Evolutionary conservation across 2,797 vertebrate genomes (phyloP), one percentile per base, ranked within the genome.

Genomic region (Sternotherus odoratus): DNA sequence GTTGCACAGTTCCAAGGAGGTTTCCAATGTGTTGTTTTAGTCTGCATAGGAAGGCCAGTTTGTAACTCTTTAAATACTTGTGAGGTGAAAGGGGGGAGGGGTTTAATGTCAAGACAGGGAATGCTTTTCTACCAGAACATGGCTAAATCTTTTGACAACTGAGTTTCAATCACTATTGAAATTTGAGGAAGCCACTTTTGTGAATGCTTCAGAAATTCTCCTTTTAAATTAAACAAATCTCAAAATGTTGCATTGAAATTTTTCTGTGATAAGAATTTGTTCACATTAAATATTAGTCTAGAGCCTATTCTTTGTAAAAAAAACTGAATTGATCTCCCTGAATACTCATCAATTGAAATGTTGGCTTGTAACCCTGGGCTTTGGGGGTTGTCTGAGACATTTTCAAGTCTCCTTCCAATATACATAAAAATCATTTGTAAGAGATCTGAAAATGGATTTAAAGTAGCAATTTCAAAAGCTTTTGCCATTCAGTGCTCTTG

Each of bases 1-100:
- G 10, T 3, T 2, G 3, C 72, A 87, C 72, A 86, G 33, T 91
- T 96, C 86, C 88, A 92, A 3, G 26, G 82, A 87, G 66, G 36
- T 83, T 96, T 97, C 91, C 88, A 93, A 81, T 80, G 85, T 87
- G 57, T 91, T 92, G 93, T 93, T 96, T 82, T 19, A 82, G 80
- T 51, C 6, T 28, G 91, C 56, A 82, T 87, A 85, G 87, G 93
- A 93, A 91, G 92, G 80, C 43, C 57, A 82, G 51, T 74, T 75
- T 83, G 33, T 57, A 83, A n/a, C 51, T 51, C 60, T 85, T 86
- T 84, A 90, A 91, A 77, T 89, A 78, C 60, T 78, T 91, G 21
- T 24, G 36, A 92, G 92, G 81, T 89, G 77, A 74, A 82, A 92
- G 53, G 1, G 10, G 87, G 24, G 77, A 51, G 19, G 33, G 3